A percentile compares a stretch with the other conserved stretches of the same genome.
Conservation (phyloP, 2,888 invertebrate genomes). For the Ptilodon capucinus region DNA sequence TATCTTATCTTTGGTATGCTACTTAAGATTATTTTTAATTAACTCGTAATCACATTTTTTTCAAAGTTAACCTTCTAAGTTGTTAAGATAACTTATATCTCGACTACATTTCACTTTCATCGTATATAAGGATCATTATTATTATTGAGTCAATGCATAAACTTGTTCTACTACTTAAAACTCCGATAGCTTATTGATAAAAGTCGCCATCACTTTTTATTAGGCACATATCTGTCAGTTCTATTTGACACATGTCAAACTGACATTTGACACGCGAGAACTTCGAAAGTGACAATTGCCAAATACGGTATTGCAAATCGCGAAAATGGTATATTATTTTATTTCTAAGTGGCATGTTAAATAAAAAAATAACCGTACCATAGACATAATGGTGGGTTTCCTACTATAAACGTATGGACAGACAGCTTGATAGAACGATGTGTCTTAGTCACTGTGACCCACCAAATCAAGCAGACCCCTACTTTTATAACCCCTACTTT, state of each 20-base stretch:
- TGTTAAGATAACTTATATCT: too few relatives aligned
- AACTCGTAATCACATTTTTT: too few relatives aligned
- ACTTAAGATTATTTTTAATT: too few relatives aligned
- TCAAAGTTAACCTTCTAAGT: too few relatives aligned
- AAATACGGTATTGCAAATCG: background rate
- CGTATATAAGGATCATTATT: background rate
- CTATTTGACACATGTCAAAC: slow-evolving; percentile 13
- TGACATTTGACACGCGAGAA: slow-evolving; percentile 6
- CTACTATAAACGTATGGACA: slow-evolving; percentile 18
- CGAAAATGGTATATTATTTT: too few relatives aligned
- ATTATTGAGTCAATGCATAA: too few relatives aligned
- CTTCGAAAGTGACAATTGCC: too few relatives aligned
- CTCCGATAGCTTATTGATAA: background rate
- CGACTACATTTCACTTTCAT: background rate
- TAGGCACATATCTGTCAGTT: slow-evolving; percentile 5
- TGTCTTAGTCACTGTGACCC: slow-evolving; percentile 24
- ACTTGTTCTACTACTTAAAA: background rate
- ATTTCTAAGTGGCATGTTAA: too few relatives aligned
- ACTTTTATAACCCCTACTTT: slow-evolving; percentile 8
- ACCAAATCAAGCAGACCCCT: slow-evolving; percentile 18
- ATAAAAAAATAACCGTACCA: slow-evolving; percentile 5
- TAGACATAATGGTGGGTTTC: slow-evolving; percentile 21
- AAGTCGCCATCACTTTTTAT: background rate
- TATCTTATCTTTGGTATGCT: too few relatives aligned
- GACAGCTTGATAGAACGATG: slow-evolving; percentile 30